Evolutionary conservation across 2,888 invertebrate genomes (phyloP), one percentile per base, ranked within the genome.

Genomic region (Athalia rosae): DNA sequence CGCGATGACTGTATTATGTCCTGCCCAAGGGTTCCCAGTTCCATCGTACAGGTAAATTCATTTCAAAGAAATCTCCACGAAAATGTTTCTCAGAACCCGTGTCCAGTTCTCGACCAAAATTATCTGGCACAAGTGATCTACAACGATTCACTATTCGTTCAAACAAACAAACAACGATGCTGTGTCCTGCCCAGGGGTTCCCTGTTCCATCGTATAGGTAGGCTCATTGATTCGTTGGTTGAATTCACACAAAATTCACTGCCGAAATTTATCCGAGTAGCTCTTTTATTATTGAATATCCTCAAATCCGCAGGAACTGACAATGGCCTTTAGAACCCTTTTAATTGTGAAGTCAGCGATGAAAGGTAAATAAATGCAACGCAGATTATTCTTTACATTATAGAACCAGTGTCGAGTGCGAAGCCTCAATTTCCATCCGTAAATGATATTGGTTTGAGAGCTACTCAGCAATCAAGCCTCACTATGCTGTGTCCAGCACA

Each of bases 401-500:
- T 87, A 92, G 92, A 92, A 87, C 92, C 92, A 9, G 88, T 92
- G 76, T 86, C 87, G 76, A 92, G 91, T 81, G 88, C 89, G 64
- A 91, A 91, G 85, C 89, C 91, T 73, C 92, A 91, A 81, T 87
- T 87, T 81, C 87, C 87, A 79, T 87, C 87, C 59, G 85, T 87
- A 78, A 87, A 87, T 82, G 87, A 87, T 81, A 83, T 91, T 88
- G 84, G 89, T 88, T 76, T 91, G 87, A 84, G 89, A 87, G 83
- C 88, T 87, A 82, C 85, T 77, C 86, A 86, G 80, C 90, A 84
- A 58, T 84, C 86, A 61, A 91, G 90, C 85, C 91, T 93, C 83
- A 93, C 93, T 77, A 87, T 95, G 81, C 90, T 94, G 81, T 95
- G 95, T 87, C 92, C 94, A 63, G 94, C 94, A 83, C 95, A 95